Percentiles rank a stretch among this genome's conserved stretches.
Conservation (phyloP, 1,140 invertebrate genomes). For the Palaemon carinicauda region DNA sequence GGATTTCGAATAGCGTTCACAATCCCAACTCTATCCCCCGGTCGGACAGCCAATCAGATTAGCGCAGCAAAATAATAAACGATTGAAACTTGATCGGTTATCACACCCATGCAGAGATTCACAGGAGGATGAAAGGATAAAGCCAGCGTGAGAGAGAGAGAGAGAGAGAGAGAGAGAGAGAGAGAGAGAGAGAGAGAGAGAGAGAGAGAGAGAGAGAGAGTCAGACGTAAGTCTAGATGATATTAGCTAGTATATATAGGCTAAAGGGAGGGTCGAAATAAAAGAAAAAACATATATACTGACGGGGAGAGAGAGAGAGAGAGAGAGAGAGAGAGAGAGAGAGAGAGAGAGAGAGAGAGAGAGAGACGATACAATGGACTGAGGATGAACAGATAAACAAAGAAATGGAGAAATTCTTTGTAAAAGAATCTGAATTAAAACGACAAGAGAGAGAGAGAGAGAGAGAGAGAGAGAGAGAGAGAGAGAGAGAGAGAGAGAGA, state of each 20-base stretch:
- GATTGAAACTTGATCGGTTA: conserved; percentile 56
- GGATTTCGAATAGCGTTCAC: background rate
- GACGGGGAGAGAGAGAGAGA: background rate
- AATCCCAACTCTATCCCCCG: background rate
- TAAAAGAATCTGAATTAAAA: background rate
- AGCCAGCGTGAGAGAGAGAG: conserved; percentile 15
- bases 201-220: conserved; percentile 28
- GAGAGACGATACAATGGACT: background rate
- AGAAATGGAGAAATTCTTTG: background rate
- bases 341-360: background rate
- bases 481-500: conserved; percentile 4
- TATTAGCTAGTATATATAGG: too few relatives aligned
- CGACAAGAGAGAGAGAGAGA: background rate
- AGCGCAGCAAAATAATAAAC: conserved; percentile 55
- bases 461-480: background rate
- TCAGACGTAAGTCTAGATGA: background rate
- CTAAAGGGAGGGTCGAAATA: background rate
- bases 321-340: background rate
- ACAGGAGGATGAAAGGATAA: conserved; percentile 40
- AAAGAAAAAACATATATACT: background rate
- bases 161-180: conserved; percentile 32
- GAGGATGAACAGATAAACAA: background rate
- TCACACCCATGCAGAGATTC: conserved; percentile 40
- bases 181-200: conserved; percentile 17
- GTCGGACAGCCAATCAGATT: conserved; percentile 49